Percentiles rank a stretch among this genome's conserved stretches.
Conservation (phyloP, 2,113 vertebrate species). For the Fukomys damarensis region DNA sequence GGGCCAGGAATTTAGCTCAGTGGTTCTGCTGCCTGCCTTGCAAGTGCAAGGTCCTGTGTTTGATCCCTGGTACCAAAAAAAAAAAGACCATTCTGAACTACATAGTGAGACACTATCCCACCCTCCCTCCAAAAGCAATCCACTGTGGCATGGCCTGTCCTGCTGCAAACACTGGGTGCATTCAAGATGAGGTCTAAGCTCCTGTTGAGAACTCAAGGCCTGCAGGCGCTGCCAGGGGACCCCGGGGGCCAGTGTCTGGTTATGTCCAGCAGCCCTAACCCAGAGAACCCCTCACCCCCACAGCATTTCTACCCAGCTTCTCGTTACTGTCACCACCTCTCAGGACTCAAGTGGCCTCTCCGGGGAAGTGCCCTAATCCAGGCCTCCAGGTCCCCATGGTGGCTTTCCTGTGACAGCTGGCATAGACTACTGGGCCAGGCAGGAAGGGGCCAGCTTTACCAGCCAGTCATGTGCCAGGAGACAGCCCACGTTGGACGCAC, state of each 20-base stretch:
- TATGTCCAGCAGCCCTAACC: not conserved
- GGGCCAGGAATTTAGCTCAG: no score
- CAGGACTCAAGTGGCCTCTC: not conserved
- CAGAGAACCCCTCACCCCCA: rapidly evolving
- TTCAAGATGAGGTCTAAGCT: not conserved
- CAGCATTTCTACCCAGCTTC: rapidly evolving
- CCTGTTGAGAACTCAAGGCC: not conserved
- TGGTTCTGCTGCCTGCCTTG: no score
- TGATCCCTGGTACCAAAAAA: no score
- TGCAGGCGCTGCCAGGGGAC: not conserved
- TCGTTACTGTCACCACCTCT: not conserved
- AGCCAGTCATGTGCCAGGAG: no score
- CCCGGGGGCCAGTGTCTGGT: not conserved
- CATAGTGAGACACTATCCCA: not conserved
- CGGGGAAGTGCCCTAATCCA: rapidly evolving
- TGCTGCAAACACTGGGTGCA: not conserved
- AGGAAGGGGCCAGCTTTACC: no score
- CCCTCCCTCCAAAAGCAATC: not conserved
- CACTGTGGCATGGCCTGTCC: not conserved
- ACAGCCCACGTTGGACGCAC: no score
- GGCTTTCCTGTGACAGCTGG: no score
- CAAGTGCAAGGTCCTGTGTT: no score
- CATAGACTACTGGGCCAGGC: not conserved
- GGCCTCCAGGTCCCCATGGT: not conserved
- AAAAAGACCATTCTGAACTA: not conserved